Percentiles rank a stretch among this genome's conserved stretches.
Evolutionary conservation across 2,888 invertebrate genomes (phyloP).

Genomic region (Philereme transversata): DNA sequence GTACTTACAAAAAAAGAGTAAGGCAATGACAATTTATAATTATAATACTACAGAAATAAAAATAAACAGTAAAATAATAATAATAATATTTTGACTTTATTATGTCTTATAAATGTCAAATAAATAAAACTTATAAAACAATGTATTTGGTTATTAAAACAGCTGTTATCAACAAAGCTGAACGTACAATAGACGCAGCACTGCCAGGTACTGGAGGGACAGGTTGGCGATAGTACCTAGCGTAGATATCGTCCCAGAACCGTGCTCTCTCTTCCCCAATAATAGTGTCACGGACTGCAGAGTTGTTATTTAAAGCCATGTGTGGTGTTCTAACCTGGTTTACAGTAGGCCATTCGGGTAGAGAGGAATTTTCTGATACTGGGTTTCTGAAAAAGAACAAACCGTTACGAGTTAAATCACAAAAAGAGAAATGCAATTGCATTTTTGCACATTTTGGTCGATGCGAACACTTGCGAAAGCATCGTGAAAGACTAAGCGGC

Average conservation of each 20-base stretch:
- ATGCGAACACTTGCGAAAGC: too few relatives aligned
- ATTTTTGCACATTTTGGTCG: too few relatives aligned
- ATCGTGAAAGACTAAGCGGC: too few relatives aligned
- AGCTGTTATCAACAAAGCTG: background rate
- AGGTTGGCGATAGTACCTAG: conserved; percentile 7
- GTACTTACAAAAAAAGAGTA: too few relatives aligned
- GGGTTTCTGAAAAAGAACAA: conserved; percentile 7
- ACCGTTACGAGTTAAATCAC: too few relatives aligned
- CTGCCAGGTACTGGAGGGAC: background rate
- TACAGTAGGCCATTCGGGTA: conserved; percentile 7
- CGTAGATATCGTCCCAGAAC: conserved; percentile 15
- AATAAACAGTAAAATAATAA: too few relatives aligned
- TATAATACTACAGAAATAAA: too few relatives aligned
- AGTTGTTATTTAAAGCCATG: background rate
- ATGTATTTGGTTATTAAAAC: background rate
- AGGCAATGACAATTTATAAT: too few relatives aligned
- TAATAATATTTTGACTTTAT: too few relatives aligned
- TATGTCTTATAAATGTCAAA: background rate
- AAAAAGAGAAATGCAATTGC: too few relatives aligned
- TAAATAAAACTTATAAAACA: background rate
- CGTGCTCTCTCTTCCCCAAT: conserved; percentile 2
- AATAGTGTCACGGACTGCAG: background rate
- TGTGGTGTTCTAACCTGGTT: conserved; percentile 3
- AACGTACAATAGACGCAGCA: background rate
- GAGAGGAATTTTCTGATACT: conserved; percentile 6